Conservation (phyloP, 2,113 vertebrate genomes). For the Cranoglanis bouderius region DNA sequence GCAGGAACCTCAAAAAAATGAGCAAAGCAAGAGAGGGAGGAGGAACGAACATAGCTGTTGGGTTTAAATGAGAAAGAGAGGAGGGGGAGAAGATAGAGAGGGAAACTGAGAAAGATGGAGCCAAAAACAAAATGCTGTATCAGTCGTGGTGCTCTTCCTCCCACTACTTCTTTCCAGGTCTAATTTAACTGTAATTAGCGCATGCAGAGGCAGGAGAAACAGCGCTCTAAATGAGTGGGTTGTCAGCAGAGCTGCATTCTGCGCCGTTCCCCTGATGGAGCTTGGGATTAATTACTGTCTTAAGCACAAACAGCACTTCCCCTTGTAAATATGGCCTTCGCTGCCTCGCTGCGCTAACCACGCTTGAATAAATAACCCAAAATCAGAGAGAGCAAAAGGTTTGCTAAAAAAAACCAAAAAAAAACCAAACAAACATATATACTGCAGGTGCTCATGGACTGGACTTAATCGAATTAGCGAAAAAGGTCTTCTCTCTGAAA, state of each 20-base stretch:
- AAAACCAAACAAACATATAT: not conserved
- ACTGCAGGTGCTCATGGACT: conserved; percentile 8
- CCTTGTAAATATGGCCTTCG: conserved; percentile 33
- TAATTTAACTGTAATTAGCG: conserved; percentile 77
- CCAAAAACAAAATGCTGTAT: conserved; percentile 58
- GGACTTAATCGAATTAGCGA: conserved; percentile 30
- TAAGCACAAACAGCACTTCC: conserved; percentile 64
- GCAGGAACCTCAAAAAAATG: conserved; percentile 35
- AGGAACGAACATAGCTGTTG: not conserved
- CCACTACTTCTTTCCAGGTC: conserved; percentile 61
- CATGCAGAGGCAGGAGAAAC: conserved; percentile 66
- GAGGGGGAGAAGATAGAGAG: not conserved
- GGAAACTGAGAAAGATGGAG: conserved; percentile 26
- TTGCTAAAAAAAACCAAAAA: not conserved
- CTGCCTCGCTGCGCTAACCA: conserved; percentile 5
- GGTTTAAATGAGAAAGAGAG: not conserved
- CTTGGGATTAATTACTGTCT: conserved; percentile 76
- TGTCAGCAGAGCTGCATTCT: conserved; percentile 66
- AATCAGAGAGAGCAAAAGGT: not conserved
- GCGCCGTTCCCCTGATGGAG: conserved; percentile 65
- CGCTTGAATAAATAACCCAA: conserved; percentile 21
- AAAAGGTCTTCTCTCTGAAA: conserved; percentile 24
- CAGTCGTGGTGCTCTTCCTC: conserved; percentile 56
- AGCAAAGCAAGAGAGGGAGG: conserved; percentile 3
- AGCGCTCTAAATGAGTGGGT: conserved; percentile 70